Percentiles rank a stretch among this genome's conserved stretches.
These are phyloP conservation scores for crab-eating macaque (Macaca fascicularis) DNA, from an alignment of 2,113 vertebrate genomes.

Conservation along the genomic window DNA sequence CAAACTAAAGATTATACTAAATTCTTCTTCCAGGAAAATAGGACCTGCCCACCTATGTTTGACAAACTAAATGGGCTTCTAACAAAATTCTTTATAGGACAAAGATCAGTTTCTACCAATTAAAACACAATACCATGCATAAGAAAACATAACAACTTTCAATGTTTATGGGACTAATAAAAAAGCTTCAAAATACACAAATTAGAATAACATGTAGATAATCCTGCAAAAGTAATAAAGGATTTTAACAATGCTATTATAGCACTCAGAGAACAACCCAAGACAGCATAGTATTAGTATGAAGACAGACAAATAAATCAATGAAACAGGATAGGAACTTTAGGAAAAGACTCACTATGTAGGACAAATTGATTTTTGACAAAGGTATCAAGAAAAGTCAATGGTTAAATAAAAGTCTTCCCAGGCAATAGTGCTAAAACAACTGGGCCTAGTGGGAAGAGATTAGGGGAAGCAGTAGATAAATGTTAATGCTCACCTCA, in stretches of 20 bases:
- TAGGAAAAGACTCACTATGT: neutral
- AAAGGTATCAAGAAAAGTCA: neutral
- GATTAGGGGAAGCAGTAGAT: too few species aligned
- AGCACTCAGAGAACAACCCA: neutral
- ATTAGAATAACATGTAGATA: constrained; percentile 8
- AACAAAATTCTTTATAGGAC: neutral
- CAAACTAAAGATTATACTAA: neutral
- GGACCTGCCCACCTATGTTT: neutral
- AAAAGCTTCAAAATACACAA: neutral
- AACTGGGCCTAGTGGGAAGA: neutral
- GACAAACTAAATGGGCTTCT: neutral
- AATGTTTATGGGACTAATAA: neutral
- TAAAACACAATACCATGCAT: neutral
- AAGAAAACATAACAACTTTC: neutral
- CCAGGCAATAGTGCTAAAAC: neutral
- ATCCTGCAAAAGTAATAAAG: neutral
- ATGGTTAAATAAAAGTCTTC: neutral
- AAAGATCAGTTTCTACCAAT: neutral
- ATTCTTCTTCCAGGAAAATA: neutral
- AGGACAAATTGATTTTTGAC: neutral
- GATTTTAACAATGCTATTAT: neutral
- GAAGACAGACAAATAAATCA: neutral
- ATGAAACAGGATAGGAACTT: neutral
- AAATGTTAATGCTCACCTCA: neutral
- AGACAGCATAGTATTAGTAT: neutral